Evolutionary conservation across 2,797 vertebrate genomes (phyloP).

Genomic region (Gephyroberyx darwinii): DNA sequence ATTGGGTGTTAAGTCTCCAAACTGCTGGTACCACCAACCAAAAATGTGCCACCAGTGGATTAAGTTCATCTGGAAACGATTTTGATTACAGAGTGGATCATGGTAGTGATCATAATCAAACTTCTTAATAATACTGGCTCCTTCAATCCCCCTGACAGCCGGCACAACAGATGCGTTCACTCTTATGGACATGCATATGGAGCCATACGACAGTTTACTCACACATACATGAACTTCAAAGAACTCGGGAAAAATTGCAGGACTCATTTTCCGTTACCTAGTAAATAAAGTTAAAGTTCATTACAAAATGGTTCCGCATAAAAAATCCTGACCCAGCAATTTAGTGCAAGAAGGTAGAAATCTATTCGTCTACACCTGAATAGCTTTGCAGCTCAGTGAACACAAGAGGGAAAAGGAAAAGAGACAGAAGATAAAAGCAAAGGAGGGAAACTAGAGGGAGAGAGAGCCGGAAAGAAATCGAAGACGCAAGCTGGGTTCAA

Average conservation of each 20-base stretch:
- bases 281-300: conserved; percentile 83
- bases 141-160: conserved; percentile 67
- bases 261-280: conserved; percentile 78
- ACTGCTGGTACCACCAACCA: no score
- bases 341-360: conserved; percentile 77
- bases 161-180: conserved; percentile 70
- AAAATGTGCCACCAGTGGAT: no score
- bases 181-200: conserved; percentile 71
- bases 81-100: conserved; percentile 58
- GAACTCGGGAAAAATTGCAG: conserved; percentile 57
- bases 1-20: no score
- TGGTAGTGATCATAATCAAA: conserved; percentile 35
- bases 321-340: conserved; percentile 82
- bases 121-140: conserved; percentile 34
- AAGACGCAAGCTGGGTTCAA: conserved; percentile 87
- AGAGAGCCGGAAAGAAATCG: conserved; percentile 76
- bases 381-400: conserved; percentile 85
- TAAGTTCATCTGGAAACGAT: conserved; percentile 53
- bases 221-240: conserved; percentile 73
- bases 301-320: conserved; percentile 76
- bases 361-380: conserved; percentile 82
- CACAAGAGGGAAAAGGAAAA: conserved; percentile 79
- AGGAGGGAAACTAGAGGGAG: conserved; percentile 73
- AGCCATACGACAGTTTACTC: conserved; percentile 76
- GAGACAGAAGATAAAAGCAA: conserved; percentile 76